Evolutionary conservation across 2,888 invertebrate species (phyloP).

Genomic region (Agonopterix alstromeriana): DNA sequence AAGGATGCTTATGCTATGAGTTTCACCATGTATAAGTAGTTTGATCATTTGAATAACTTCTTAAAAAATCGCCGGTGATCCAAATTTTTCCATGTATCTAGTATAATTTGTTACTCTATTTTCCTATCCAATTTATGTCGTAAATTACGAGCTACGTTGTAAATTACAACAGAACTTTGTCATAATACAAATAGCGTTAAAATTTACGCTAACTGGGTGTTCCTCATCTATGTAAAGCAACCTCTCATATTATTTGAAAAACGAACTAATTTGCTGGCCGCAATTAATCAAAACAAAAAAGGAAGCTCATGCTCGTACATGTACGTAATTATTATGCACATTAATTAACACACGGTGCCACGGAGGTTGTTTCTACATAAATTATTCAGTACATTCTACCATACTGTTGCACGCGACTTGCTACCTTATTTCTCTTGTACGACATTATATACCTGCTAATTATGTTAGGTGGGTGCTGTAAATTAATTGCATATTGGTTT

Average conservation of each 20-base stretch:
- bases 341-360: constrained; percentile 58
- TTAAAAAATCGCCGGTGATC: too few species aligned
- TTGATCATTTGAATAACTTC: too few species aligned
- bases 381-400: constrained; percentile 42
- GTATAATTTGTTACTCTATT: too few species aligned
- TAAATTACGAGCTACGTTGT: too few species aligned
- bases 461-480: not conserved
- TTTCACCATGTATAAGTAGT: too few species aligned
- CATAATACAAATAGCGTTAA: not conserved
- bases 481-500: not conserved
- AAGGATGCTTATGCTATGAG: too few species aligned
- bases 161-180: too few species aligned
- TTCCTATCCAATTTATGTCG: too few species aligned
- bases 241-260: constrained; percentile 35
- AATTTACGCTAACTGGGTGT: constrained; percentile 7
- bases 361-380: constrained; percentile 46
- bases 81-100: too few species aligned
- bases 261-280: constrained; percentile 56
- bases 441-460: not conserved
- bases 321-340: constrained; percentile 71
- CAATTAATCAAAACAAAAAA: constrained; percentile 73
- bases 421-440: constrained; percentile 16
- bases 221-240: constrained; percentile 5
- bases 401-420: constrained; percentile 45
- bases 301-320: constrained; percentile 69